Evolutionary conservation across 2,888 invertebrate genomes (phyloP), one percentile per base, ranked within the genome.

Genomic region (Resseliella maxima): DNA sequence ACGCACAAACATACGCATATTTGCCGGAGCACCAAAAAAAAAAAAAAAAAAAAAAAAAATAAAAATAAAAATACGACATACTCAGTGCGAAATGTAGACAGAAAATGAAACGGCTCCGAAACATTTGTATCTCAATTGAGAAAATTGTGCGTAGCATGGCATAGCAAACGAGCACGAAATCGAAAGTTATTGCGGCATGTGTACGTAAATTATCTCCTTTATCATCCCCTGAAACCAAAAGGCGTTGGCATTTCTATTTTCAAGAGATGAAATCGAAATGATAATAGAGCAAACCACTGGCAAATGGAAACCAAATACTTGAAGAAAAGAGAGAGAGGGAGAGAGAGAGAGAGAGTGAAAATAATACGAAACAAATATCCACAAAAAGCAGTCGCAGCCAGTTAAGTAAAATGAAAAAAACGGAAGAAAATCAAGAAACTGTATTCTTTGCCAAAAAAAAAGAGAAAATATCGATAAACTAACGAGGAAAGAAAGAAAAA

Each of bases 161-260:
- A 83, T 15, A 24, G 36, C 1, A 83, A 83, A 21, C 38, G 83
- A 24, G 38, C 36, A 72, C 35, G 31, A 72, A 83, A 38, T n/a
- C 83, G 38, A 83, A 36, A 83, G 38, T 38, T 38, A 83, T 83
- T 21, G 83, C 83, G 31, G 31, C 83, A 6, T 83, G 83, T 83
- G 38, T 83, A 38, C 36, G 83, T 83, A 83, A 83, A 83, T 83
- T 83, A 83, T 83, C 36, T 83, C 38, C n/a, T 83, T 36, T 83
- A 83, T 83, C 83, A 83, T 83, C 83, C 83, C 83, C 83, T 83
- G 83, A 38, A 83, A 83, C 83, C 83, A 38, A 83, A 83, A 83
- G 83, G 83, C 83, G 83, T 83, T 83, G 83, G 38, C 83, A 83
- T 38, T 83, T 83, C 83, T 38, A 83, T 83, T 83, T 83, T 36